phyloP scores from a whole-genome alignment of 2,113 vertebrate species.

The Hydrolagus affinis region DNA sequence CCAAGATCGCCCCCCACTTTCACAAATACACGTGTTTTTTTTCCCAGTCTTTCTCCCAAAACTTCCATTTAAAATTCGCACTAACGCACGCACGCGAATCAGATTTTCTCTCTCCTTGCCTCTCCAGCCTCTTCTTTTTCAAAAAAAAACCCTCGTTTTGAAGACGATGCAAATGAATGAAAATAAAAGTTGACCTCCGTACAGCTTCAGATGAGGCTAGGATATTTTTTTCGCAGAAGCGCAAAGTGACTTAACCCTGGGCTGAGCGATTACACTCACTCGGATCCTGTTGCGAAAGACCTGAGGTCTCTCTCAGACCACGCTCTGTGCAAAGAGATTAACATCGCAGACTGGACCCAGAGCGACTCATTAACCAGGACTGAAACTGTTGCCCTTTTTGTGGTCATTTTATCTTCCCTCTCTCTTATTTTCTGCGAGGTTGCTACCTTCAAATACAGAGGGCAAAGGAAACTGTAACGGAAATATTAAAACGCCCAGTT shows the following conservation, averaged over 20 bases:
- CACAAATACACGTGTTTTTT: conserved; percentile 21
- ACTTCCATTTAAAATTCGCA: conserved; percentile 15
- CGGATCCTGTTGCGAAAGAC: conserved; percentile 20
- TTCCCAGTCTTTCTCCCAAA: not conserved
- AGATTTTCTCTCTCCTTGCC: too few relatives aligned
- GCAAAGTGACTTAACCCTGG: conserved; percentile 9
- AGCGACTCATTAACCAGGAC: conserved; percentile 14
- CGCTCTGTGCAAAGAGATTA: conserved; percentile 9
- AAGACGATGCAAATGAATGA: conserved; percentile 16
- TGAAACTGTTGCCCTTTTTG: not conserved
- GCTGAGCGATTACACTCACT: conserved; percentile 20
- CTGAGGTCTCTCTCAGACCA: conserved; percentile 27
- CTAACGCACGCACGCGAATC: not conserved
- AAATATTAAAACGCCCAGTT: conserved; percentile 24
- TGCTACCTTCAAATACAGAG: not conserved
- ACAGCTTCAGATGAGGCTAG: not conserved
- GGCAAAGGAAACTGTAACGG: conserved; percentile 30
- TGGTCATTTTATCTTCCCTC: conserved; percentile 10
- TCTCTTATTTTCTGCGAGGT: not conserved
- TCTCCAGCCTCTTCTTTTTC: not conserved
- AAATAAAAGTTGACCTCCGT: not conserved
- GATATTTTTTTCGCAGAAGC: not conserved
- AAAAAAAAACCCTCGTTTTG: not conserved
- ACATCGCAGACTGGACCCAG: conserved; percentile 20
- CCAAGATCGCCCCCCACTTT: conserved; percentile 7